Conservation (phyloP, 2,888 invertebrate genomes). For the Chymomyza fuscimana region DNA sequence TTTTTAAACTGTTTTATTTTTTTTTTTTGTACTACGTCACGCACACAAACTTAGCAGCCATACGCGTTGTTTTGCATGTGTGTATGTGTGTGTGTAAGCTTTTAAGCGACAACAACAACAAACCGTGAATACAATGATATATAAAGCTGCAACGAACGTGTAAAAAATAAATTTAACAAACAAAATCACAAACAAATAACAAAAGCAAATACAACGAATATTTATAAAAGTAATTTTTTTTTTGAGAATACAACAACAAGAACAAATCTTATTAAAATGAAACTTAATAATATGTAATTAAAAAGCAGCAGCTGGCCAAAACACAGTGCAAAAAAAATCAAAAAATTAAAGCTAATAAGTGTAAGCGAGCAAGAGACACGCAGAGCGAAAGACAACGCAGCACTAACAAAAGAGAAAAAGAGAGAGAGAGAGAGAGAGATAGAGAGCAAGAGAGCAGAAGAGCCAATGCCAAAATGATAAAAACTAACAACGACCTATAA, state of each 20-base stretch:
- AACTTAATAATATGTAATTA: background rate
- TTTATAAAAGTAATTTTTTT: conserved; percentile 41
- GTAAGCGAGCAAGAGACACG: background rate
- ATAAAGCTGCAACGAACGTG: conserved; percentile 18
- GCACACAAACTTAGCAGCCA: background rate
- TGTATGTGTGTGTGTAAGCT: background rate
- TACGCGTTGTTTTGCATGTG: background rate
- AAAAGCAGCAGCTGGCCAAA: conserved; percentile 47
- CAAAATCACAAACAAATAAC: background rate
- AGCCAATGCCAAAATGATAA: background rate
- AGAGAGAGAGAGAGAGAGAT: conserved; percentile 6
- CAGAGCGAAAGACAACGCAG: background rate
- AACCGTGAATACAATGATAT: conserved; percentile 25
- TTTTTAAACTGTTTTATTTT: conserved; percentile 3
- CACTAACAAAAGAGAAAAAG: background rate
- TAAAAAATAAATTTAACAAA: background rate
- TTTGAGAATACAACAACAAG: background rate
- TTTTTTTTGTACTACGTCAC: background rate
- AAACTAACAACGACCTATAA: conserved; percentile 44
- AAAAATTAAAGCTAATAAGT: background rate
- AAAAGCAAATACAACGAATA: conserved; percentile 51
- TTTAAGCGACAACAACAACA: conserved; percentile 2
- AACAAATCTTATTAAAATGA: conserved; percentile 4
- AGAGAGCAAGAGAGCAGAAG: background rate
- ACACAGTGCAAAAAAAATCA: background rate